These are phyloP conservation scores for Keiferia lycopersicella DNA, from an alignment of 2,888 invertebrate species.

Conservation along the genomic window DNA sequence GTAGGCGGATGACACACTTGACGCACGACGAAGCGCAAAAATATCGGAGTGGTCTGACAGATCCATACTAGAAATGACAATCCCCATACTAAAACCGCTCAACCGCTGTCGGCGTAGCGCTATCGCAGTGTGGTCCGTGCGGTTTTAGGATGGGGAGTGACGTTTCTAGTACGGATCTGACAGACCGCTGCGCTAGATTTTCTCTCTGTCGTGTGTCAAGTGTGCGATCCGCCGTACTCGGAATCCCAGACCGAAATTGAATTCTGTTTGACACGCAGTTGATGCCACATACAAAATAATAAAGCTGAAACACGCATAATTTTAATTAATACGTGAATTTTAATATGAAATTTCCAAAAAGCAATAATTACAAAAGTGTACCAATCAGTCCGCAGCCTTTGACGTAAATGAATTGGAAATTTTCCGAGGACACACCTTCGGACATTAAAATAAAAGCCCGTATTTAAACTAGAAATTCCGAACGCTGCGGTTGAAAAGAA, in stretches of 20 bases:
- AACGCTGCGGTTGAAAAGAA: conserved; percentile 36
- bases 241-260: background rate
- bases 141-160: no score
- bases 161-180: no score
- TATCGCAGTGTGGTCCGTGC: no score
- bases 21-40: no score
- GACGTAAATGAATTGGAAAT: conserved; percentile 8
- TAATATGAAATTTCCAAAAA: background rate
- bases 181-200: no score
- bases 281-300: background rate
- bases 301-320: background rate
- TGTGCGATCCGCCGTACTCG: no score
- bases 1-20: no score
- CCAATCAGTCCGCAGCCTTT: conserved; percentile 4
- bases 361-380: conserved; percentile 8
- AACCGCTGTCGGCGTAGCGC: no score
- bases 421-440: conserved; percentile 10
- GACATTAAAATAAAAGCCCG: conserved; percentile 26
- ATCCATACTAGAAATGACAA: no score
- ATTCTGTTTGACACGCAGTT: background rate
- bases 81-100: no score
- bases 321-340: background rate
- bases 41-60: no score
- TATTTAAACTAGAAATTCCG: conserved; percentile 30
- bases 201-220: no score